Base-by-base conservation (phyloP, 2,113 vertebrate species). In the Pristiophorus japonicus region DNA sequence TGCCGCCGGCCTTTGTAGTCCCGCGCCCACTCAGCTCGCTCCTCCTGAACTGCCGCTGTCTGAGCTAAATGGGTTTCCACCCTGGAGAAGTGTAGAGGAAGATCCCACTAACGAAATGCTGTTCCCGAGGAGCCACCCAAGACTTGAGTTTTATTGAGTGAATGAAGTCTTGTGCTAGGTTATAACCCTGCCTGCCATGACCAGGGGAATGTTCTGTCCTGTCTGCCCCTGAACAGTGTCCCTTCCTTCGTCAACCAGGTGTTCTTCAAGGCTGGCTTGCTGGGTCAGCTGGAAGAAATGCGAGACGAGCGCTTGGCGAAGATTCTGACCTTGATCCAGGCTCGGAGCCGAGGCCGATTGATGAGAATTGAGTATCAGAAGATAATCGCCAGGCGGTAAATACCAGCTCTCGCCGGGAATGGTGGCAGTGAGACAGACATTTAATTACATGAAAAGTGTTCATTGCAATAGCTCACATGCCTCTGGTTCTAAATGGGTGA, bases 201-300 rank as follows among this genome's bases (percentile, higher is more conserved):
- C 5, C 66, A 22, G 24, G 2, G 51, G 51, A 51, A 51, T 51
- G 51, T 4, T 4, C 51, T 51, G 51, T 51, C 14, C 16, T 20
- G 38, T 81, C n/a, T 22, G 16, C 16, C 20, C 38, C 4, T 81
- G 16, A 55, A 18, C 51, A 16, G 12, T 59, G 59, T 38, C 38
- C 16, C 12, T 38, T 62, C 22, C 22, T 62, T 90, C 51, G 8
- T 92, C 4, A 62, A 63, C 4, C 95, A 99, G 99, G 99, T 99
- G 96, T 99, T 99, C 97, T 99, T 99, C 96, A 99, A 99, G 96
- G 98, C 98, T 0, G 98, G 99, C 20, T 97, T 99, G 96, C 97
- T 99, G 92, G 99, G 99, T 12, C 88, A 97, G 3, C 97, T 99
- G 95, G 99, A 99, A 94, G 98, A 99, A 97, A 97, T 99, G 97